Conservation (phyloP, 2,797 vertebrate genomes). For the Danio aesculapii region DNA sequence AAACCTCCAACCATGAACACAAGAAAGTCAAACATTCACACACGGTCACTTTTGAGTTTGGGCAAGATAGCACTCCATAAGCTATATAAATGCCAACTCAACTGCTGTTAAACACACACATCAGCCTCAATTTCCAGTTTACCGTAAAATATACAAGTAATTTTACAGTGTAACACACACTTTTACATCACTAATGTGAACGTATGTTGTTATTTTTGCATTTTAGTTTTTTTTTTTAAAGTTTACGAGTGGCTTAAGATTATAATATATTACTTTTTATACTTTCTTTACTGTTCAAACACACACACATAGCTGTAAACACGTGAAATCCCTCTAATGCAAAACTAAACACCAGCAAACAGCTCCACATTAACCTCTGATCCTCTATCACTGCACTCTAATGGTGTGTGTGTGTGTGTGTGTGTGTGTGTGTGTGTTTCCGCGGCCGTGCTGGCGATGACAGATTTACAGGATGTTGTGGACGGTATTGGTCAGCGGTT, state of each 20-base stretch:
- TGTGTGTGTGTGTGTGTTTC: slow-evolving; percentile 72
- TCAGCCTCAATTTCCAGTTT: no score
- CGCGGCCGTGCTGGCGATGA: slow-evolving; percentile 87
- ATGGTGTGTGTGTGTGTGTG: slow-evolving; percentile 18
- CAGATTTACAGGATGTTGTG: slow-evolving; percentile 99
- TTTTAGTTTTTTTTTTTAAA: no score
- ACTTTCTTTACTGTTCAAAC: no score
- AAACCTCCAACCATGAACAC: slow-evolving; percentile 77
- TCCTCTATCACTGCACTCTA: slow-evolving; percentile 15
- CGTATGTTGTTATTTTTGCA: no score
- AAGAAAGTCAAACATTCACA: slow-evolving; percentile 49
- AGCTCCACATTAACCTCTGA: slow-evolving; percentile 38
- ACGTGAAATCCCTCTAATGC: slow-evolving; percentile 7
- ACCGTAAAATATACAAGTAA: no score
- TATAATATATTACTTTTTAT: no score
- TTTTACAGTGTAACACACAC: no score
- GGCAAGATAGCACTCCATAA: background rate
- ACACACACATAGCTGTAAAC: background rate
- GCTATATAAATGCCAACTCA: no score
- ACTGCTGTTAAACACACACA: no score
- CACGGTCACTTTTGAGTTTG: background rate
- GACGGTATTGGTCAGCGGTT: slow-evolving; percentile 91
- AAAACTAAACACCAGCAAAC: slow-evolving; percentile 30
- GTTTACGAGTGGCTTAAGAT: no score
- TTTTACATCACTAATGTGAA: no score